phyloP scores from a whole-genome alignment of 2,888 invertebrate genomes.

The Tinea semifulvella region DNA sequence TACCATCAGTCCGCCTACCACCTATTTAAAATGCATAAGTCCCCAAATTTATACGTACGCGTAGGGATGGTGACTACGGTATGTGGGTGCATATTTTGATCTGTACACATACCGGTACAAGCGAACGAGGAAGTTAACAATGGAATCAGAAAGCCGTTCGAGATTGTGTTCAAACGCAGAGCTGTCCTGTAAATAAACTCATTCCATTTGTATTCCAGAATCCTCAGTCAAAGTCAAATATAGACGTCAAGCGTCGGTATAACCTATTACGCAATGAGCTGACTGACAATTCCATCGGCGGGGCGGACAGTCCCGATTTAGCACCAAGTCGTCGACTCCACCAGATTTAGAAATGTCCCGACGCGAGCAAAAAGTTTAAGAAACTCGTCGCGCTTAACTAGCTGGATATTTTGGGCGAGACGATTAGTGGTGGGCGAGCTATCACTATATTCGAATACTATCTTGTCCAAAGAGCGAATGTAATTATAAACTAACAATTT shows the following conservation, averaged over 20 bases:
- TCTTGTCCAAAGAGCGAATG: too few relatives aligned
- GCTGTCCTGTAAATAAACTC: conserved; percentile 4
- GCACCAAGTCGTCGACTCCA: conserved; percentile 38
- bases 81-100: too few relatives aligned
- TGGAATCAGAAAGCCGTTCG: too few relatives aligned
- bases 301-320: conserved; percentile 40
- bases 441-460: too few relatives aligned
- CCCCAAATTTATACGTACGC: too few relatives aligned
- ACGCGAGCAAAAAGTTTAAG: conserved; percentile 49
- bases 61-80: too few relatives aligned
- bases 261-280: conserved; percentile 44
- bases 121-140: too few relatives aligned
- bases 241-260: conserved; percentile 6
- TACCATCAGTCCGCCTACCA: too few relatives aligned
- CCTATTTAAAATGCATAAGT: too few relatives aligned
- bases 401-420: conserved; percentile 10
- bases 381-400: conserved; percentile 9
- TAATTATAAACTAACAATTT: too few relatives aligned
- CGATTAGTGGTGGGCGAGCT: neutral
- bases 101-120: too few relatives aligned
- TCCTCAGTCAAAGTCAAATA: conserved; percentile 8
- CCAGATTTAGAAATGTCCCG: conserved; percentile 54
- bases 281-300: conserved; percentile 25
- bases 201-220: neutral
- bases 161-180: too few relatives aligned